Evolutionary conservation across 2,797 vertebrate species (phyloP).

Genomic region (Neopelma chrysocephalum): DNA sequence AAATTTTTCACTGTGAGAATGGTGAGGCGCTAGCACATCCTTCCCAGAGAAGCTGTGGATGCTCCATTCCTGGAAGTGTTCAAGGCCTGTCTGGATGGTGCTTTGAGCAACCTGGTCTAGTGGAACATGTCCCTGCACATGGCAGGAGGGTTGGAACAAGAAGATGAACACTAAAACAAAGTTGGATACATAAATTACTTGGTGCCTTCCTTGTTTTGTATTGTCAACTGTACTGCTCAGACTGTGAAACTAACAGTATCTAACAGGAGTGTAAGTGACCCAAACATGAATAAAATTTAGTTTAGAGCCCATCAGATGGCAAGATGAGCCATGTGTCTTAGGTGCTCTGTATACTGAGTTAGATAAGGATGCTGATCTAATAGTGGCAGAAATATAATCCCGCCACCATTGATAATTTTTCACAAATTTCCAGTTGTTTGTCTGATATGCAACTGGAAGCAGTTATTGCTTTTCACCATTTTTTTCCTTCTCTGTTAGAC

Average conservation of each 20-base stretch:
- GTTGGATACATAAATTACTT: not conserved
- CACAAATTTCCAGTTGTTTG: constrained; percentile 30
- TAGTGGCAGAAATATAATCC: not conserved
- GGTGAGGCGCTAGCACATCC: not conserved
- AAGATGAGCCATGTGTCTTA: not conserved
- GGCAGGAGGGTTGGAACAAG: accelerated
- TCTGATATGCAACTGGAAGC: constrained; percentile 46
- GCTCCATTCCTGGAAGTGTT: not conserved
- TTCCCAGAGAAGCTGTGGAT: not conserved
- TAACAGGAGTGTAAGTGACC: not conserved
- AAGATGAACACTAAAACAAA: not conserved
- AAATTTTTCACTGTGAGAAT: not conserved
- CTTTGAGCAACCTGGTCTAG: not conserved
- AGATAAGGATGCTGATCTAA: not conserved
- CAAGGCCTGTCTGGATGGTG: accelerated
- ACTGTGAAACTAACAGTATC: not conserved
- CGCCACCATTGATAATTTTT: constrained; percentile 12
- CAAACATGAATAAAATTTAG: not conserved
- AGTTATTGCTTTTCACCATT: not conserved
- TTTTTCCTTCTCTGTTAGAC: constrained; percentile 25
- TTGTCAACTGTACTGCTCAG: not conserved
- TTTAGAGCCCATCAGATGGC: not conserved
- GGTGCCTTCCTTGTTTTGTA: not conserved
- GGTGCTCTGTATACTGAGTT: not conserved
- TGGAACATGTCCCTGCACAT: not conserved